Percentiles rank a stretch among this genome's conserved stretches.
These are phyloP conservation scores for Leucoptera coffeella DNA, from an alignment of 2,888 invertebrate species.

Conservation along the genomic window DNA sequence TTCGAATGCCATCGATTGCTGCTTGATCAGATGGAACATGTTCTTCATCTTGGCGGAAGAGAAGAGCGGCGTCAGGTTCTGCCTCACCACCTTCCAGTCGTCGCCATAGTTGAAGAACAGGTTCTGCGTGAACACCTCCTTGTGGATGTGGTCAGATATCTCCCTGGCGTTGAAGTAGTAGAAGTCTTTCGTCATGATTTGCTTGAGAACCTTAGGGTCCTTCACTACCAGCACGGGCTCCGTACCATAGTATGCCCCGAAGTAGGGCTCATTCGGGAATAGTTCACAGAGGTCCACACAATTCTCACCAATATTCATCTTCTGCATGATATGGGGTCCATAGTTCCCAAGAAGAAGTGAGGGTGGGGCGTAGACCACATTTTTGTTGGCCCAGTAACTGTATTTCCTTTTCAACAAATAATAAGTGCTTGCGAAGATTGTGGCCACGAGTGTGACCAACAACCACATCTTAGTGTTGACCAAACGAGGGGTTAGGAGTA, in stretches of 20 bases:
- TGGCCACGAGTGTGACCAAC: no score
- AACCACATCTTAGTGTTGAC: no score
- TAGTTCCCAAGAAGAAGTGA: conserved; percentile 2
- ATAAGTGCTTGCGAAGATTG: no score
- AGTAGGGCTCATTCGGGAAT: conserved; percentile 4
- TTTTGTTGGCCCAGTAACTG: conserved; percentile 2
- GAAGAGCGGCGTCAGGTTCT: conserved; percentile 12
- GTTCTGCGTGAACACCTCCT: conserved; percentile 10
- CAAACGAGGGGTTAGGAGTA: no score
- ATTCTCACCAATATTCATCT: not conserved
- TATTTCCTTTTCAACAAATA: not conserved
- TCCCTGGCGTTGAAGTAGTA: conserved; percentile 12
- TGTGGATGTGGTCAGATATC: conserved; percentile 8
- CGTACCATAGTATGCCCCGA: conserved; percentile 6
- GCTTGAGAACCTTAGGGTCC: conserved; percentile 12
- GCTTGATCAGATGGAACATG: conserved; percentile 14
- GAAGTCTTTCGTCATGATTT: conserved; percentile 12
- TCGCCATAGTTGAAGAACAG: conserved; percentile 12
- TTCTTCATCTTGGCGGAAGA: conserved; percentile 12
- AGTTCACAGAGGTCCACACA: conserved; percentile 5
- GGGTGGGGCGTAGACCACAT: not conserved
- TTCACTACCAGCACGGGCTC: conserved; percentile 9
- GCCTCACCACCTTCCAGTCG: conserved; percentile 12
- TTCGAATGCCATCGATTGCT: conserved; percentile 10
- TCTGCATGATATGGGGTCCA: not conserved